A percentile compares a stretch with the other conserved stretches of the same genome.
Evolutionary conservation across 2,113 vertebrate species (phyloP).

Genomic region (Larimichthys crocea): DNA sequence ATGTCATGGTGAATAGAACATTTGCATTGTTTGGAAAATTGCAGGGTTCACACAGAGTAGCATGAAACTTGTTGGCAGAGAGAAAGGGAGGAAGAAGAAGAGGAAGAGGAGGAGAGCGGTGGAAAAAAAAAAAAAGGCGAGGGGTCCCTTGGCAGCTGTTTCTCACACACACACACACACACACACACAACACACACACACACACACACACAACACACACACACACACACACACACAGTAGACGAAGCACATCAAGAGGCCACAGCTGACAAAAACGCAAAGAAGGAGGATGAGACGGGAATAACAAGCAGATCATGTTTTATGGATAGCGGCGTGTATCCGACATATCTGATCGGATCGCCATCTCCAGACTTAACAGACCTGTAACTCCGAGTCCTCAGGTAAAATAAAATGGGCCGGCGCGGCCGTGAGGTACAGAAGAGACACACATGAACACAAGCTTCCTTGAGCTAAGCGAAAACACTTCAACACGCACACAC

Average conservation of each 20-base stretch:
- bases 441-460: conserved; percentile 2
- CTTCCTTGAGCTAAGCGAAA: background rate
- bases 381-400: background rate
- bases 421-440: background rate
- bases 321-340: conserved; percentile 54
- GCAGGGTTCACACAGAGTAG: conserved; percentile 77
- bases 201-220: too few species aligned
- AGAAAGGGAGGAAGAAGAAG: conserved; percentile 15
- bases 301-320: conserved; percentile 76
- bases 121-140: conserved; percentile 25
- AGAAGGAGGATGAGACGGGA: conserved; percentile 60
- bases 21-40: conserved; percentile 64
- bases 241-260: conserved; percentile 71
- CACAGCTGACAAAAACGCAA: conserved; percentile 74
- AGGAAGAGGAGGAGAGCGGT: conserved; percentile 3
- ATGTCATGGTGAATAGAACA: conserved; percentile 69
- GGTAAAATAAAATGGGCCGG: conserved; percentile 39
- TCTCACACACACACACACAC: too few species aligned
- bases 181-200: too few species aligned
- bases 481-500: conserved; percentile 30
- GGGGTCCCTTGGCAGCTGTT: conserved; percentile 76
- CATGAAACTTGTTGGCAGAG: conserved; percentile 74
- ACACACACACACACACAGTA: conserved; percentile 22
- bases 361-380: too few species aligned
- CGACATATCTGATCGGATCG: conserved; percentile 25